Evolutionary conservation across 2,113 vertebrate genomes (phyloP).

Genomic region (Lophochroa leadbeateri): DNA sequence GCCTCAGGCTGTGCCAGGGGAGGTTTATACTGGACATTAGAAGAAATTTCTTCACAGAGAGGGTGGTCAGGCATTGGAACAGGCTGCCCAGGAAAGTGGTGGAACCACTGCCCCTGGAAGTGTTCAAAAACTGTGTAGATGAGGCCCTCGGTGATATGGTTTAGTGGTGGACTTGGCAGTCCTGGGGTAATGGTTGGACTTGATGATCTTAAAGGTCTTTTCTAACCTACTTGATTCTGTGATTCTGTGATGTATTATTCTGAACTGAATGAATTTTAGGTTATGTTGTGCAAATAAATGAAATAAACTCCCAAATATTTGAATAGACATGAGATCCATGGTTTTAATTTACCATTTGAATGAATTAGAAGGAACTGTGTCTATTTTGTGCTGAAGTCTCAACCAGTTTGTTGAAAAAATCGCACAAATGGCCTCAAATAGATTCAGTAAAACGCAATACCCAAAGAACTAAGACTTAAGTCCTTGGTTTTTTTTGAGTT

Average conservation of each 20-base stretch:
- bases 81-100: not conserved
- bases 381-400: slow-evolving; percentile 47
- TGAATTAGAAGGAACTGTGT: not conserved
- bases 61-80: not conserved
- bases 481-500: not conserved
- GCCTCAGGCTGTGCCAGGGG: not conserved
- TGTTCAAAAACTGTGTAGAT: not conserved
- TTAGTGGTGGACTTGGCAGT: not conserved
- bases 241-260: not conserved
- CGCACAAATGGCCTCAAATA: not conserved
- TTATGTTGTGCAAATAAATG: not conserved
- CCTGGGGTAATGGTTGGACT: not conserved
- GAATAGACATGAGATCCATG: not conserved
- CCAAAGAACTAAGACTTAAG: not conserved
- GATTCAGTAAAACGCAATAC: not conserved
- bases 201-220: not conserved
- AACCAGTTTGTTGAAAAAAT: not conserved
- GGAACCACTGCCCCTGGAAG: not conserved
- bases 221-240: not conserved
- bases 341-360: not conserved
- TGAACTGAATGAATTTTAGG: not conserved
- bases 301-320: not conserved
- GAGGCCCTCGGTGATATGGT: not conserved
- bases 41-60: not conserved
- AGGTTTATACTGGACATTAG: not conserved